These are phyloP conservation scores for Euclidia mi DNA, from an alignment of 2,888 invertebrate genomes.

Conservation along the genomic window DNA sequence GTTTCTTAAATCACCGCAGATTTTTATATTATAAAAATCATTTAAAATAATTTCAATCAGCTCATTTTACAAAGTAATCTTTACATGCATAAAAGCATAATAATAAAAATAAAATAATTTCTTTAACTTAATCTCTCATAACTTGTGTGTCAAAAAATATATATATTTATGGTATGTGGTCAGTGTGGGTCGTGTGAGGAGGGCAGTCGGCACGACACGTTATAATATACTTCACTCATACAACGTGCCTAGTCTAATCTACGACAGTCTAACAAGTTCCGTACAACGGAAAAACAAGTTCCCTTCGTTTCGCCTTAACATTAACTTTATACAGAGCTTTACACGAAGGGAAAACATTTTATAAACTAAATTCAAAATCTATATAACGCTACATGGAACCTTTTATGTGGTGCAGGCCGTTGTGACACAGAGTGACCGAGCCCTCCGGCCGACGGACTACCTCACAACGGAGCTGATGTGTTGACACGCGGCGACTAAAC, in stretches of 20 bases:
- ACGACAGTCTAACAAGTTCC: constrained; percentile 89
- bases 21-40: constrained; percentile 9
- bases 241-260: constrained; percentile 84
- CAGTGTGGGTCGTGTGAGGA: no score
- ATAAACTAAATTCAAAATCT: constrained; percentile 71
- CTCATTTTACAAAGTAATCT: constrained; percentile 28
- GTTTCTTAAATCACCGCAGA: constrained; percentile 8
- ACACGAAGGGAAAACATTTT: constrained; percentile 78
- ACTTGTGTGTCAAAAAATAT: no score
- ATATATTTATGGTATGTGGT: no score
- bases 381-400: constrained; percentile 85
- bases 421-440: constrained; percentile 44
- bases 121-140: no score
- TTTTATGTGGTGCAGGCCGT: constrained; percentile 81
- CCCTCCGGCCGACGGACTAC: constrained; percentile 36
- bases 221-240: constrained; percentile 78
- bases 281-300: constrained; percentile 88
- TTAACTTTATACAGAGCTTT: constrained; percentile 79
- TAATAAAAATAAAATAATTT: constrained; percentile 2
- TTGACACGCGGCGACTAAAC: no score
- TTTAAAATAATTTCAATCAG: constrained; percentile 13
- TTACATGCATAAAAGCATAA: constrained; percentile 28
- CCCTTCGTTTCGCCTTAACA: constrained; percentile 79
- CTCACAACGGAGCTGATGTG: no score
- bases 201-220: constrained; percentile 71